Conservation (phyloP, 2,797 vertebrate species). For the Mico argentatus region DNA sequence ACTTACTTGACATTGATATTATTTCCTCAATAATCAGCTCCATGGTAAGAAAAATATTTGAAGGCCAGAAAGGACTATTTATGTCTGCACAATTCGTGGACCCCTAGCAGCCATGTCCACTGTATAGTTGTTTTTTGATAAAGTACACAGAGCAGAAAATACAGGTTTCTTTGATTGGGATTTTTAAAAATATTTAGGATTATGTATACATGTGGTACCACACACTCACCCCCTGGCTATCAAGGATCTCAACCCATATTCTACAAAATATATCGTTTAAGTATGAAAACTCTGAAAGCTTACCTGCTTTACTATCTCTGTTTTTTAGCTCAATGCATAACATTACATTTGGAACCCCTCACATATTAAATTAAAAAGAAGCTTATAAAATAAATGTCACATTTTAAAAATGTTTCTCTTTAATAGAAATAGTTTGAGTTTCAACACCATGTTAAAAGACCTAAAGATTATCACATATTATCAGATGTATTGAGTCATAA, state of each 20-base stretch:
- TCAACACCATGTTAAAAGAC: background rate
- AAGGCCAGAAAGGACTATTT: accelerated
- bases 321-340: background rate
- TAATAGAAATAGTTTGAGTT: background rate
- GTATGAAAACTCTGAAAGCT: background rate
- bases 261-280: background rate
- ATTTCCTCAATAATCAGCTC: background rate
- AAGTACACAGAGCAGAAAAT: no score
- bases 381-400: background rate
- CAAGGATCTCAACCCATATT: background rate
- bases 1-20: background rate
- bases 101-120: accelerated
- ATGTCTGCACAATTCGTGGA: background rate
- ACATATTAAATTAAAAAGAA: background rate
- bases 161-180: accelerated
- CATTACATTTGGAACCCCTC: background rate
- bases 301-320: background rate
- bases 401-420: background rate
- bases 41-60: background rate
- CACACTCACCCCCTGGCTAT: no score
- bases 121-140: accelerated
- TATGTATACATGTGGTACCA: no score
- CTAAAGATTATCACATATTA: background rate
- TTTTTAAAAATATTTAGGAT: background rate
- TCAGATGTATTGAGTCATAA: background rate